phyloP scores from a whole-genome alignment of 2,797 vertebrate species.

The Anas bernieri region DNA sequence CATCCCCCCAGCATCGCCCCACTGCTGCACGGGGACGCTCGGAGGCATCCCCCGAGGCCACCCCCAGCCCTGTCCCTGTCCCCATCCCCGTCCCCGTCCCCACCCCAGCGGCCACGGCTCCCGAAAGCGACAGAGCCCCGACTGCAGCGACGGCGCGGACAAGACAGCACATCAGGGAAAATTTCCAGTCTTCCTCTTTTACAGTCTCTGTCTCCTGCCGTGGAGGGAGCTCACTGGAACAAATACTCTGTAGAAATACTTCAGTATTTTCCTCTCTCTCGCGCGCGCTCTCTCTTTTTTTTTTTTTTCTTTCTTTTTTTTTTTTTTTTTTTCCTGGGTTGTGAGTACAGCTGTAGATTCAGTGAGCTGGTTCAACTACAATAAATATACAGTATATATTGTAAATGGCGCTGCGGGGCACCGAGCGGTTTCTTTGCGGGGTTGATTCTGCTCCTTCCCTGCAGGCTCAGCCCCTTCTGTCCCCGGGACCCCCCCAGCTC shows the following conservation, averaged over 20 bases:
- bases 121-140: not conserved
- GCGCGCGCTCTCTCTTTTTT: not conserved
- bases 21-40: rapidly evolving
- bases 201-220: constrained; percentile 73
- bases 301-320: too few species aligned
- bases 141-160: not conserved
- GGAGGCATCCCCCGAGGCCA: not conserved
- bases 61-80: not conserved
- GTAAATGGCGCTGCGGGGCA: constrained; percentile 30
- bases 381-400: constrained; percentile 74
- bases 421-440: not conserved
- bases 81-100: not conserved
- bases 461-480: not conserved
- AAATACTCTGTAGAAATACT: constrained; percentile 64
- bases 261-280: constrained; percentile 57
- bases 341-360: constrained; percentile 75
- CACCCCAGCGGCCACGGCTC: not conserved
- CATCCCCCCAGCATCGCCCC: rapidly evolving
- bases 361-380: constrained; percentile 69
- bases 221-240: constrained; percentile 78
- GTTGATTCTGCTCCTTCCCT: not conserved
- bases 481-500: not conserved
- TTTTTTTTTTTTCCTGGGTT: constrained; percentile 14
- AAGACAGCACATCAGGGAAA: constrained; percentile 79
- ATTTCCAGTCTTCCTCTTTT: constrained; percentile 86